A percentile compares a stretch with the other conserved stretches of the same genome.
Evolutionary conservation across 35 echinoderm and acorn worm species (phyloP).

Genomic region (Amphiura filiformis): DNA sequence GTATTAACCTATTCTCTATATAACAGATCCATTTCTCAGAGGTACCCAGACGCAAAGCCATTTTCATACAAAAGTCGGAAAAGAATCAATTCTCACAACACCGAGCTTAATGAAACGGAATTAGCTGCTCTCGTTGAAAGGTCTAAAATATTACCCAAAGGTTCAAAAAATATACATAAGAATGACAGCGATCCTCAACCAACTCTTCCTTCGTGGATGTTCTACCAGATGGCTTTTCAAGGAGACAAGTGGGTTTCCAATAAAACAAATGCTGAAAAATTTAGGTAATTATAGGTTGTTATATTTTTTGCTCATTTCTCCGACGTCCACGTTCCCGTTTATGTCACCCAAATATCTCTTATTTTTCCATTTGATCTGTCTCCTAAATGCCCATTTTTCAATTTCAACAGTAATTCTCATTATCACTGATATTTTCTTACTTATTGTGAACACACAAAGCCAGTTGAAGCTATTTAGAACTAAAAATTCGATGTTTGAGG

Average conservation of each 20-base stretch:
- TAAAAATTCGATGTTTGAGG: too few relatives aligned
- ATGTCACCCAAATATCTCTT: neutral
- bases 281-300: neutral
- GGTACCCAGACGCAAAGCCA: neutral
- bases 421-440: too few relatives aligned
- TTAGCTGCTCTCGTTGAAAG: neutral
- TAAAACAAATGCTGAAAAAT: neutral
- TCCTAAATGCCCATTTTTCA: too few relatives aligned
- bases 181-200: neutral
- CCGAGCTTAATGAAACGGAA: neutral
- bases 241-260: neutral
- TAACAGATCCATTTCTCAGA: neutral
- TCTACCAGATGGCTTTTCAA: neutral
- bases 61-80: neutral
- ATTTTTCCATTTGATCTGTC: neutral
- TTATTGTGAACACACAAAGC: too few relatives aligned
- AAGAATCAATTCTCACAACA: neutral
- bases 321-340: too few relatives aligned
- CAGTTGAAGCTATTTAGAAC: too few relatives aligned
- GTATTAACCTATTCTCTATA: neutral
- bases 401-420: too few relatives aligned
- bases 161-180: neutral
- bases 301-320: too few relatives aligned
- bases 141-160: neutral
- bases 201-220: neutral